These are phyloP conservation scores for Heteromormyrus szaboi DNA, from an alignment of 2,797 vertebrate species.

Conservation along the genomic window DNA sequence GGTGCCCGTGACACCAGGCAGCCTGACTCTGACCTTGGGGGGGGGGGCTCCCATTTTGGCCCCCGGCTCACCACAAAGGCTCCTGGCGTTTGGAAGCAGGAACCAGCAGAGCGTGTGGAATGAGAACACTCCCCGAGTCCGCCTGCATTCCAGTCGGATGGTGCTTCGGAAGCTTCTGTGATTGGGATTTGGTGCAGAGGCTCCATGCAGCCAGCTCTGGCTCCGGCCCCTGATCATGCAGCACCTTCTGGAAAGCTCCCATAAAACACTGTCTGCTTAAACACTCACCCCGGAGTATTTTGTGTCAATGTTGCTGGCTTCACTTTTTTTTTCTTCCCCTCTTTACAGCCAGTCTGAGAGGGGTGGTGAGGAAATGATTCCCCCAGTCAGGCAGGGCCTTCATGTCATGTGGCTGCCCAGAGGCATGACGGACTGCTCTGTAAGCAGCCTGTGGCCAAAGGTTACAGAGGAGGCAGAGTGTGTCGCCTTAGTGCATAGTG, in stretches of 20 bases:
- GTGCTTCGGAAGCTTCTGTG: background rate
- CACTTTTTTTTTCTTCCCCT: background rate
- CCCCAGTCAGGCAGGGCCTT: background rate
- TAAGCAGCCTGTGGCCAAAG: background rate
- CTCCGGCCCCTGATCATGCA: too few species aligned
- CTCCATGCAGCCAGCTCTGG: background rate
- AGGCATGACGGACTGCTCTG: background rate
- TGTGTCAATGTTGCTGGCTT: background rate
- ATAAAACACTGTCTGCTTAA: background rate
- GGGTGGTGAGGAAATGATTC: background rate
- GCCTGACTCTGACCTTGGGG: background rate
- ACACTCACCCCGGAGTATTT: background rate
- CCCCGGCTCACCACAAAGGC: background rate
- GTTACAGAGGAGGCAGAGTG: background rate
- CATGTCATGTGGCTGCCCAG: background rate
- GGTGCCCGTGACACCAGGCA: too few species aligned
- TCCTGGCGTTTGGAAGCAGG: background rate
- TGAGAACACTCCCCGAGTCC: background rate
- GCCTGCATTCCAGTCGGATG: background rate
- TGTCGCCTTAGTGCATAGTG: background rate
- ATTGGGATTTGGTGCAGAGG: background rate
- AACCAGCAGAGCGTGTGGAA: background rate
- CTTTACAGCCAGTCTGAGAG: background rate
- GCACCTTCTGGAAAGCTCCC: background rate
- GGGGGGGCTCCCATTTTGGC: background rate